Evolutionary conservation across 2,113 vertebrate genomes (phyloP).

Genomic region (Poeciliopsis prolifica): DNA sequence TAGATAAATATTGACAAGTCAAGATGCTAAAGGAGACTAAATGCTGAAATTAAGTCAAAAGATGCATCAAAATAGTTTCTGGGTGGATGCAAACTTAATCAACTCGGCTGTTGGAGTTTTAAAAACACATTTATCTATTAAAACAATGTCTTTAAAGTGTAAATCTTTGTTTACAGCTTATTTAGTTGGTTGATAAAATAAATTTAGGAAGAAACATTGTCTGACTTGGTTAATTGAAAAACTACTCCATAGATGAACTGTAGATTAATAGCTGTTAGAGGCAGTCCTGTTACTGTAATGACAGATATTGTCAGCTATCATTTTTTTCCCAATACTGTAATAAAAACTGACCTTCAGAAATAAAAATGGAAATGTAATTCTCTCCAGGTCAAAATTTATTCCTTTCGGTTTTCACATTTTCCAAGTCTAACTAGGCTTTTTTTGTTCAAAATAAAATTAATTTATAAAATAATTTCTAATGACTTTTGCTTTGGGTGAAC

Average conservation of each 20-base stretch:
- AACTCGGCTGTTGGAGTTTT: too few relatives aligned
- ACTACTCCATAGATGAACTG: neutral
- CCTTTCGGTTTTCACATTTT: neutral
- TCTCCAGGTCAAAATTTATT: rapidly evolving
- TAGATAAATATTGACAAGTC: neutral
- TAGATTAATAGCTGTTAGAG: too few relatives aligned
- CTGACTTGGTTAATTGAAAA: too few relatives aligned
- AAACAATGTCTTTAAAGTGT: neutral
- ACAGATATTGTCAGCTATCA: rapidly evolving
- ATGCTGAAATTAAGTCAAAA: neutral
- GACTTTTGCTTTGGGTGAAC: rapidly evolving
- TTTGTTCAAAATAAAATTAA: too few relatives aligned
- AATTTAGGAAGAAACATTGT: too few relatives aligned
- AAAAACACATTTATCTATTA: neutral
- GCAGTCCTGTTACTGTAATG: neutral
- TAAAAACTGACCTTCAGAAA: neutral
- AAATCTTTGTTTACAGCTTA: neutral
- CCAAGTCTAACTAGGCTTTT: neutral
- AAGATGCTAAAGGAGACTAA: neutral
- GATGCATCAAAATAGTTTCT: too few relatives aligned
- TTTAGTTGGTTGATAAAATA: neutral
- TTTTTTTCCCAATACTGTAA: neutral
- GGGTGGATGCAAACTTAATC: too few relatives aligned
- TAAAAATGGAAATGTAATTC: neutral
- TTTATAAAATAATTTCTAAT: neutral